phyloP scores from a whole-genome alignment of 2,113 vertebrate species.

The Alethe castanea region DNA sequence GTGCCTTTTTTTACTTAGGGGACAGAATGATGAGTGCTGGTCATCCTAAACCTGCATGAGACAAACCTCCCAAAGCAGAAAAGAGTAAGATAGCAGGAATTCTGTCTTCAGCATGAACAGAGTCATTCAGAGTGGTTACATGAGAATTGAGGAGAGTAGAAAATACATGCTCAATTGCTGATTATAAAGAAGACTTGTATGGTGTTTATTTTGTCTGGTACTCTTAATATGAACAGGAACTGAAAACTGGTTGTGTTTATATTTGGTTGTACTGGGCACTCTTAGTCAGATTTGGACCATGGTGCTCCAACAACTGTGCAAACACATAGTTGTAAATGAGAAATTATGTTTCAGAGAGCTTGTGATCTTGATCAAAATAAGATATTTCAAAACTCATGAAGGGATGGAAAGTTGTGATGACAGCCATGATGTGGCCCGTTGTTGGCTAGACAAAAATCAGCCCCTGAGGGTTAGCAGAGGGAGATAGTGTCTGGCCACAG shows the following conservation, averaged over 20 bases:
- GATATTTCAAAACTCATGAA: not conserved
- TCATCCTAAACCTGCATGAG: not conserved
- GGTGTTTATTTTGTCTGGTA: not conserved
- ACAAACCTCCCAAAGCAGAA: not conserved
- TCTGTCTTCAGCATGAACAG: not conserved
- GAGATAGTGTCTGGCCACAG: not conserved
- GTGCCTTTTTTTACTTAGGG: rapidly evolving
- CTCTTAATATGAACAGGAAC: not conserved
- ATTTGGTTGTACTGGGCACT: not conserved
- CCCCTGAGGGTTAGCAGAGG: not conserved
- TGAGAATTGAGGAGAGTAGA: not conserved
- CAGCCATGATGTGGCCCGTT: not conserved
- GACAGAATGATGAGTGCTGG: not conserved
- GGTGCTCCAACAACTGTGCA: not conserved
- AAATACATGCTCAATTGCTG: not conserved
- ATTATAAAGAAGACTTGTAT: not conserved
- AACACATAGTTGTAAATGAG: not conserved
- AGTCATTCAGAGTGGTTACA: not conserved
- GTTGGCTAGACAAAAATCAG: not conserved
- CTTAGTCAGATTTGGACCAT: not conserved
- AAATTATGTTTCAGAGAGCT: not conserved
- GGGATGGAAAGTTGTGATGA: not conserved
- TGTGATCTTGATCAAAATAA: not conserved
- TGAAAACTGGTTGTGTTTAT: not conserved
- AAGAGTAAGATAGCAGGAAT: not conserved